A percentile compares a stretch with the other conserved stretches of the same genome.
phyloP scores from a whole-genome alignment of 2,888 invertebrate genomes.

The Rugalucina vietnamica region DNA sequence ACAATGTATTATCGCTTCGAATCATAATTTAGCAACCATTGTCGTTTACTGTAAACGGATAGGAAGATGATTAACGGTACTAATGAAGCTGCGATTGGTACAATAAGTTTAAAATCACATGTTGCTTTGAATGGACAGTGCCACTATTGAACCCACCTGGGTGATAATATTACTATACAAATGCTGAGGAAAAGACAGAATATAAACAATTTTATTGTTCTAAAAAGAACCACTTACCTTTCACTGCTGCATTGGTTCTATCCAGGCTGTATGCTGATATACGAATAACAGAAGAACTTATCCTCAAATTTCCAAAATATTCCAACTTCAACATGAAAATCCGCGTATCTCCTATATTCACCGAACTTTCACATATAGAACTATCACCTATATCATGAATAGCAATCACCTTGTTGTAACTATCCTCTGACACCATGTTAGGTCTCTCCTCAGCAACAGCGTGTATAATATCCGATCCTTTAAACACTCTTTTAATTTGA shows the following conservation, averaged over 20 bases:
- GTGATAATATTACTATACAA: too few species aligned
- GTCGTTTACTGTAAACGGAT: too few species aligned
- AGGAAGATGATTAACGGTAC: too few species aligned
- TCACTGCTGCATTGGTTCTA: conserved; percentile 17
- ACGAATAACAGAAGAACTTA: conserved; percentile 17
- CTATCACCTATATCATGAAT: conserved; percentile 20
- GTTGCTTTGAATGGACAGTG: too few species aligned
- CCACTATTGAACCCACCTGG: too few species aligned
- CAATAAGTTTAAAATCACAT: too few species aligned
- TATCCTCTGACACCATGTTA: neutral
- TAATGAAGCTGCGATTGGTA: too few species aligned
- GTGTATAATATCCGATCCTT: conserved; percentile 31
- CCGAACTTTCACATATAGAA: conserved; percentile 32
- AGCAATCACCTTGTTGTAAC: conserved; percentile 43
- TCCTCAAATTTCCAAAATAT: conserved; percentile 10
- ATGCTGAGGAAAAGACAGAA: too few species aligned
- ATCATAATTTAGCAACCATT: too few species aligned
- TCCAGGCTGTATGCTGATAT: conserved; percentile 27
- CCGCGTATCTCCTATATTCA: conserved; percentile 35
- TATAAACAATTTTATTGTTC: too few species aligned
- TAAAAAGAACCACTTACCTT: conserved; percentile 23
- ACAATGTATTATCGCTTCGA: too few species aligned
- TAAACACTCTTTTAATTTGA: conserved; percentile 52
- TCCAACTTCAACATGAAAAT: conserved; percentile 41
- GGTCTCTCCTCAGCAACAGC: neutral